Percentiles rank a stretch among this genome's conserved stretches.
These are phyloP conservation scores for Lepidocyrtoides sp. DNA, from an alignment of 2,888 invertebrate species.

Conservation along the genomic window DNA sequence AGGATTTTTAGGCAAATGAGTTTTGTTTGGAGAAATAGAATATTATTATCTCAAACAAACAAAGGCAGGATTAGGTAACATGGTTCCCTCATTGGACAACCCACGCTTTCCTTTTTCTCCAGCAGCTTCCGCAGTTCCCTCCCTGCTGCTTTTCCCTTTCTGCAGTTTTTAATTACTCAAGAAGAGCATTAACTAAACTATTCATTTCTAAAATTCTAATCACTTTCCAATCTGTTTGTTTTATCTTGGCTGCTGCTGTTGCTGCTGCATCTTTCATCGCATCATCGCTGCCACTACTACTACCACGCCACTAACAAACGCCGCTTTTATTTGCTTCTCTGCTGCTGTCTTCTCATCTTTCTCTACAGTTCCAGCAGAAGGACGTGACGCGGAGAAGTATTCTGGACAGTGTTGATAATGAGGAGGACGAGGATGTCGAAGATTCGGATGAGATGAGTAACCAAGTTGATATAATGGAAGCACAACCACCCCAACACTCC, in stretches of 20 bases:
- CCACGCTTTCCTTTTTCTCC: too few relatives aligned
- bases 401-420: not conserved
- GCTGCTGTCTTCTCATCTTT: not conserved
- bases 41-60: too few relatives aligned
- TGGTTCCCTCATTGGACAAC: too few relatives aligned
- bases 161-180: too few relatives aligned
- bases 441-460: constrained; percentile 13
- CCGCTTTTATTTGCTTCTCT: not conserved
- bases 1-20: too few relatives aligned
- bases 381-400: not conserved
- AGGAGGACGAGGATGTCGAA: not conserved
- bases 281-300: too few relatives aligned
- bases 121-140: too few relatives aligned
- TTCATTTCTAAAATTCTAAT: not conserved
- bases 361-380: not conserved
- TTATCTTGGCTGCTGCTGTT: not conserved
- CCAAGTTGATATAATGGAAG: not conserved
- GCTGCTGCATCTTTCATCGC: not conserved
- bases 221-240: not conserved
- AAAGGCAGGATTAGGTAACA: too few relatives aligned
- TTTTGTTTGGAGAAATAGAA: too few relatives aligned
- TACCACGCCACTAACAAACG: constrained; percentile 13
- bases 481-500: not conserved
- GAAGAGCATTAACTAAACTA: too few relatives aligned
- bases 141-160: too few relatives aligned